These are phyloP conservation scores for Chymomyza costata DNA, from an alignment of 1,140 invertebrate genomes.

Conservation along the genomic window DNA sequence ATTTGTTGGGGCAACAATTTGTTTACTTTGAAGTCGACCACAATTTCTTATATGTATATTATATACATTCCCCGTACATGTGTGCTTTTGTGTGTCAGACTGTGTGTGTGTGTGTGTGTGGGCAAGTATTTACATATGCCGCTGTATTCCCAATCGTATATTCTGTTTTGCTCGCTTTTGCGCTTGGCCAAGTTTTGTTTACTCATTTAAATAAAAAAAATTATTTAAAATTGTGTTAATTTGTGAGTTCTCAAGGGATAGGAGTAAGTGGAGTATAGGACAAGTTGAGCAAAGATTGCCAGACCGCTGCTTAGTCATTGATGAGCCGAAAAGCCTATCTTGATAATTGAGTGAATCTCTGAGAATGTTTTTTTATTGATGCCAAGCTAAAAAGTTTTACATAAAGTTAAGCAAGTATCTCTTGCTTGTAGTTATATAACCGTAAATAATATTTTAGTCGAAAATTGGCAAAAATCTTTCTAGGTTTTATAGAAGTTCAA, in stretches of 20 bases:
- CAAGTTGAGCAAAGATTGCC: no score
- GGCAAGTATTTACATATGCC: conserved; percentile 59
- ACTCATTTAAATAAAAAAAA: conserved; percentile 53
- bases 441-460: no score
- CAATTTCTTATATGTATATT: conserved; percentile 7
- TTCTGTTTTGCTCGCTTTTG: conserved; percentile 27
- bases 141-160: conserved; percentile 48
- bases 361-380: no score
- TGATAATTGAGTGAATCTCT: no score
- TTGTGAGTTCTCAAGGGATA: conserved; percentile 25
- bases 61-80: conserved; percentile 3
- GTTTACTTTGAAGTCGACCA: conserved; percentile 33
- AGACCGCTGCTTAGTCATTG: conserved; percentile 62
- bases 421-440: no score
- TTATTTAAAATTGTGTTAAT: conserved; percentile 54
- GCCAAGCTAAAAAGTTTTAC: no score
- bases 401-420: no score
- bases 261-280: conserved; percentile 1
- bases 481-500: no score
- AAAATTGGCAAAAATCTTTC: no score
- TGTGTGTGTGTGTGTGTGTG: conserved; percentile 51
- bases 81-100: conserved; percentile 5
- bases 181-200: conserved; percentile 62
- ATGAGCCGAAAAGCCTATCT: conserved; percentile 9
- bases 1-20: conserved; percentile 6